phyloP scores from a whole-genome alignment of 2,797 vertebrate genomes.

The Mormyrops attenuatus region DNA sequence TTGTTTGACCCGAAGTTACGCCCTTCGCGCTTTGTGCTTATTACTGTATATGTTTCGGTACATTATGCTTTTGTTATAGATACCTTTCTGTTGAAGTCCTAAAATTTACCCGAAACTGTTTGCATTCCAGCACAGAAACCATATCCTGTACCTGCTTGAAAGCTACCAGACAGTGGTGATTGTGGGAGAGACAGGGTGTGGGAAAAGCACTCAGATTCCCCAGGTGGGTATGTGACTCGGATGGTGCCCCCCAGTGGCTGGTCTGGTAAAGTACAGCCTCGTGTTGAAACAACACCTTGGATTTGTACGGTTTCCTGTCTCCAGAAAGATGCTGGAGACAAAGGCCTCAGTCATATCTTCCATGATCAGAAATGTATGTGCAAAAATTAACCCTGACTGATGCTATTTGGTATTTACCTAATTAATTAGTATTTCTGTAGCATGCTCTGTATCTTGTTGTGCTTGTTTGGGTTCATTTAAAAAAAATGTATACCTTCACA shows the following conservation, averaged over 20 bases:
- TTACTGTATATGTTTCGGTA: background rate
- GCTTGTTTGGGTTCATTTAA: background rate
- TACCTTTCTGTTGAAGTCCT: background rate
- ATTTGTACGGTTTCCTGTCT: background rate
- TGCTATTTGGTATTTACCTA: background rate
- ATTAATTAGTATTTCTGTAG: background rate
- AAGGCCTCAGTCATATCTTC: background rate
- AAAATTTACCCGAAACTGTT: background rate
- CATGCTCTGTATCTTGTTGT: background rate
- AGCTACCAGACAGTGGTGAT: constrained; percentile 93
- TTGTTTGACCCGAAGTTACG: background rate
- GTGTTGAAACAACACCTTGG: background rate
- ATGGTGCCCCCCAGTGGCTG: background rate
- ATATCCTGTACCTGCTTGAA: constrained; percentile 91
- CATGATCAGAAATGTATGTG: background rate
- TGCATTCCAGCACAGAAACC: constrained; percentile 84
- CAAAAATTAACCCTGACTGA: background rate
- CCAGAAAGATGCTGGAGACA: background rate
- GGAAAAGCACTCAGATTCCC: constrained; percentile 94
- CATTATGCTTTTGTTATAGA: background rate
- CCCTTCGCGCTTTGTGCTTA: background rate
- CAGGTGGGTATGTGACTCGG: constrained; percentile 62
- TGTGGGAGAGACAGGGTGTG: constrained; percentile 95
- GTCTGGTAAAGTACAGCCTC: background rate
- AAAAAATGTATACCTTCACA: background rate